Evolutionary conservation across 2,113 vertebrate genomes (phyloP).

Genomic region (Scartelaos histophorus): DNA sequence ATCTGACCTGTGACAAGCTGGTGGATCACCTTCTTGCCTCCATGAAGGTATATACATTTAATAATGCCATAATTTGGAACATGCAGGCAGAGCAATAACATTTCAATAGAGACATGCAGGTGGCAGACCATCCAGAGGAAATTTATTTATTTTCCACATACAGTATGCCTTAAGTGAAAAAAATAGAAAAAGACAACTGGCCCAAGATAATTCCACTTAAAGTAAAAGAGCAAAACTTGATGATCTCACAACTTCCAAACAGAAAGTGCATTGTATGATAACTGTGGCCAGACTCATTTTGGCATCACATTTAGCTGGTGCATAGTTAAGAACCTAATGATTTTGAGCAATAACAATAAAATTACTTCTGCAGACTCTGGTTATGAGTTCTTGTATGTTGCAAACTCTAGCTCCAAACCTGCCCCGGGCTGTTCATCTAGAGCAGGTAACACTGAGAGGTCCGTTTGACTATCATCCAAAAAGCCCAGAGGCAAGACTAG

Average conservation of each 20-base stretch:
- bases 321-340: not conserved
- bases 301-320: not conserved
- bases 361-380: not conserved
- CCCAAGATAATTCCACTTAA: not conserved
- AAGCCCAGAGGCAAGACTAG: slow-evolving; percentile 14
- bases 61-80: too few species aligned
- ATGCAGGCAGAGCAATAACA: too few species aligned
- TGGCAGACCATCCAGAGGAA: too few species aligned
- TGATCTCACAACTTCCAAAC: not conserved
- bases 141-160: too few species aligned
- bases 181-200: too few species aligned
- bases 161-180: too few species aligned
- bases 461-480: slow-evolving; percentile 12
- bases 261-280: not conserved
- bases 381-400: not conserved
- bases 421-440: slow-evolving; percentile 25
- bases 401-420: slow-evolving; percentile 9
- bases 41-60: too few species aligned
- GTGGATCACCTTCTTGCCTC: too few species aligned
- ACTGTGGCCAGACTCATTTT: not conserved
- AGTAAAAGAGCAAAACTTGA: not conserved
- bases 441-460: slow-evolving; percentile 7
- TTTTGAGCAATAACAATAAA: not conserved
- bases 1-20: too few species aligned
- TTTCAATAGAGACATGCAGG: too few species aligned